Evolutionary conservation across 2,888 invertebrate genomes (phyloP).

Genomic region (Stenodema calcarata): DNA sequence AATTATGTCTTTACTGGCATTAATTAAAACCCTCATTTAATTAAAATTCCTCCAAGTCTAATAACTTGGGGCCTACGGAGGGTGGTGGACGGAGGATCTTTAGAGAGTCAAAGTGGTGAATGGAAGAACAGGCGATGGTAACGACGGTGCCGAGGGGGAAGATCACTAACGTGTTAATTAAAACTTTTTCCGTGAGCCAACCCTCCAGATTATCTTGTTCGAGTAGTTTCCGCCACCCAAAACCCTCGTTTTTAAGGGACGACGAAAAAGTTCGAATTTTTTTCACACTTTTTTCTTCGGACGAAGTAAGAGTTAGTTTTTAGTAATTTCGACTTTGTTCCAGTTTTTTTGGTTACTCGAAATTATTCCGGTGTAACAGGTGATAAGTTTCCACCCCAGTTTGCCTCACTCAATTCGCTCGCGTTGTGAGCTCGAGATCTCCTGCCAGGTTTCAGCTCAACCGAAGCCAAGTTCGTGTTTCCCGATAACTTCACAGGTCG

Average conservation of each 20-base stretch:
- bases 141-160: not conserved
- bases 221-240: not conserved
- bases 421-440: not conserved
- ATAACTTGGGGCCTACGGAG: not conserved
- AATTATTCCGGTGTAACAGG: not conserved
- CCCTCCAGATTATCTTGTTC: constrained; percentile 4
- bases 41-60: constrained; percentile 43
- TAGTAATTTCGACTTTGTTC: not conserved
- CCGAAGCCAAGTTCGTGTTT: not conserved
- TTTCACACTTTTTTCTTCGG: no score
- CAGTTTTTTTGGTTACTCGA: not conserved
- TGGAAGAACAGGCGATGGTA: not conserved
- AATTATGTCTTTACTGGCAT: constrained; percentile 32
- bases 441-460: not conserved
- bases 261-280: not conserved
- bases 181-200: not conserved
- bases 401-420: not conserved
- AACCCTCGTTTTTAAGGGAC: not conserved
- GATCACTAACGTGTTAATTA: constrained; percentile 47
- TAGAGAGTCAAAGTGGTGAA: not conserved
- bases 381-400: not conserved
- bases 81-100: not conserved
- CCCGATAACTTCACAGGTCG: not conserved
- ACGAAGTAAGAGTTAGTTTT: not conserved
- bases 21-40: constrained; percentile 47